A percentile compares a stretch with the other conserved stretches of the same genome.
Conservation (phyloP, 2,888 invertebrate species). For the Monoplex corrugatus region DNA sequence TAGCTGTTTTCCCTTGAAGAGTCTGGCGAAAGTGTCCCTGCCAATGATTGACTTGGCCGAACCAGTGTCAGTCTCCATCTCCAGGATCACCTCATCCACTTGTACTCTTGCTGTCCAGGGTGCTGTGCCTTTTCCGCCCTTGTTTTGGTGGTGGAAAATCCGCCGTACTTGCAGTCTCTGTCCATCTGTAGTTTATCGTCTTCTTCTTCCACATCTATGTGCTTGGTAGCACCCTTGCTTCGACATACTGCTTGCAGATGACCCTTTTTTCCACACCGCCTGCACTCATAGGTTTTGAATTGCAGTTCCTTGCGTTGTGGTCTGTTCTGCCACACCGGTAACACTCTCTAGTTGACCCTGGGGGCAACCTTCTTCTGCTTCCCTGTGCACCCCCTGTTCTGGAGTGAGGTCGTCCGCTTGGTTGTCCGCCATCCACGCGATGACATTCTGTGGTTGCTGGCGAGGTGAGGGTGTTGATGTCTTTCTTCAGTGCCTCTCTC, state of each 20-base stretch:
- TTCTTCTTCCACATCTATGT: not conserved
- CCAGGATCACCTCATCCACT: no score
- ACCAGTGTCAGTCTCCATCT: not conserved
- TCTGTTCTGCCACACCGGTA: not conserved
- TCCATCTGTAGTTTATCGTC: not conserved
- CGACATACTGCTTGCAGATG: no score
- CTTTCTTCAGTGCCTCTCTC: not conserved
- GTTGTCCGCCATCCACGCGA: no score
- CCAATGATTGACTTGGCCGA: not conserved
- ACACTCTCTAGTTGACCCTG: not conserved
- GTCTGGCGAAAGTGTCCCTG: not conserved
- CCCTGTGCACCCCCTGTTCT: not conserved
- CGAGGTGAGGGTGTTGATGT: not conserved
- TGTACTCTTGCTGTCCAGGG: no score
- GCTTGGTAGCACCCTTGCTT: not conserved
- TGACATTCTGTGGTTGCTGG: no score
- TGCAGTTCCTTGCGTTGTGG: not conserved
- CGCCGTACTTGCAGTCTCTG: not conserved
- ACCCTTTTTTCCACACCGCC: not conserved
- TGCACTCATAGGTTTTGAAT: constrained; percentile 10
- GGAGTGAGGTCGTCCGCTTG: no score
- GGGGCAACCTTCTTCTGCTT: not conserved
- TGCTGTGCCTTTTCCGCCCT: no score
- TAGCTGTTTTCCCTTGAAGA: not conserved
- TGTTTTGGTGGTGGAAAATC: not conserved